Percentiles rank a stretch among this genome's conserved stretches.
phyloP scores from a whole-genome alignment of 2,797 vertebrate genomes.

The Notoglanidium macrostoma region DNA sequence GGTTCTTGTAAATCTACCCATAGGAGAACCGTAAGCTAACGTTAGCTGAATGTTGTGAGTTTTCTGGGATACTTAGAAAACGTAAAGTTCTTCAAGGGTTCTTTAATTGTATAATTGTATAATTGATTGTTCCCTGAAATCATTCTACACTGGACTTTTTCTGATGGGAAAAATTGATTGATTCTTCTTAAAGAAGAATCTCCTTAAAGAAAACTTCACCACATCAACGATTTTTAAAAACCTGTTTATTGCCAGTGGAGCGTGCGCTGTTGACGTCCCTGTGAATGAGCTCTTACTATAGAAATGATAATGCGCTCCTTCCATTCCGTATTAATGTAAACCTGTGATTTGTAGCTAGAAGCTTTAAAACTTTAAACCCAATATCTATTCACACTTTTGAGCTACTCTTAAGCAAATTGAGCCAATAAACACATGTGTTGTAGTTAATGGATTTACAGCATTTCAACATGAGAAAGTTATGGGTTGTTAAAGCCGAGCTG shows the following conservation, averaged over 20 bases:
- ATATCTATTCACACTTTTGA: background rate
- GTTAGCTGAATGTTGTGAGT: too few species aligned
- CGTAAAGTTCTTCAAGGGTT: too few species aligned
- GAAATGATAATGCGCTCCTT: background rate
- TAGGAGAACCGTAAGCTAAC: too few species aligned
- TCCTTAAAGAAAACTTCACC: background rate
- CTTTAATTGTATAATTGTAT: too few species aligned
- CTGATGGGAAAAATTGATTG: too few species aligned
- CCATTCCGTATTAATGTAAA: background rate
- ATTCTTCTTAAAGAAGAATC: background rate
- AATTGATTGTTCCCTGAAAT: too few species aligned
- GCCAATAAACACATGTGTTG: background rate
- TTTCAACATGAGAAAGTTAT: background rate
- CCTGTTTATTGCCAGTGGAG: background rate
- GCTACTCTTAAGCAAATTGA: background rate
- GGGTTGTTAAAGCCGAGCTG: background rate
- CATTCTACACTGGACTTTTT: too few species aligned
- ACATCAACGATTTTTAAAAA: background rate
- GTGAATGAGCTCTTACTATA: background rate
- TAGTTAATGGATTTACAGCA: conserved; percentile 22
- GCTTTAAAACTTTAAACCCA: background rate
- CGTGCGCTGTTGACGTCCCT: background rate
- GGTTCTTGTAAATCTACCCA: too few species aligned
- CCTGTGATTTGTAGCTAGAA: background rate
- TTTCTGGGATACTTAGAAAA: too few species aligned